Evolutionary conservation across 2,113 vertebrate species (phyloP), one percentile per base, ranked within the genome.

Genomic region (Ceyx cyanopectus): DNA sequence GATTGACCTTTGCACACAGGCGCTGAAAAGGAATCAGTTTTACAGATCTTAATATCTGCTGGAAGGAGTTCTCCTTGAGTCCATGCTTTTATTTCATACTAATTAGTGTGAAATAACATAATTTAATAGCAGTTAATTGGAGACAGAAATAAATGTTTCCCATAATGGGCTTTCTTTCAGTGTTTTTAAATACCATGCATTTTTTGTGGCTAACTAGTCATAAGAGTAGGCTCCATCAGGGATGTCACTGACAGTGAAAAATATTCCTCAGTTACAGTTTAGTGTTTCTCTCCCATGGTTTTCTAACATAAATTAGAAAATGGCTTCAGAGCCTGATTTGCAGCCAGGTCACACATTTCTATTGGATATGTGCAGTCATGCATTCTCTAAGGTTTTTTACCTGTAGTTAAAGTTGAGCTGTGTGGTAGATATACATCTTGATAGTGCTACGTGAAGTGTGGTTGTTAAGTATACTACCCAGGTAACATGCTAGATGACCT

Each of bases 61-160:
- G 57, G 68, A 95, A 93, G 30, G 60, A 74, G 37, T 78, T 93
- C 22, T 95, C 40, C 32, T 87, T 3, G 1, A 76, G 54, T 61
- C 91, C 23, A 5, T 94, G 87, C 90, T 95, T 97, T 95, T 92
- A 82, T 94, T 92, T 95, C 88, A 57, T 91, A 32, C 68, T 93
- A 96, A 95, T 95, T 92, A 94, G 81, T 69, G 57, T 81, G 85
- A 92, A 95, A 90, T 85, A 90, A 61, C 34, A 41, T 87, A 80
- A 93, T 95, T 96, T 94, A 93, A 95, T 96, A 95, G 87, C 73
- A 74, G 30, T 81, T 95, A 94, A 74, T 40, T 83, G 63, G 58
- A 66, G 73, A 90, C 50, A 94, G 66, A 62, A 79, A 69, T 34
- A 92, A 65, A 34, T 32, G 15, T 65, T 83, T 95, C 62, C 63